Base-by-base conservation (phyloP, 2,888 invertebrate species). In the Macaria notata region DNA sequence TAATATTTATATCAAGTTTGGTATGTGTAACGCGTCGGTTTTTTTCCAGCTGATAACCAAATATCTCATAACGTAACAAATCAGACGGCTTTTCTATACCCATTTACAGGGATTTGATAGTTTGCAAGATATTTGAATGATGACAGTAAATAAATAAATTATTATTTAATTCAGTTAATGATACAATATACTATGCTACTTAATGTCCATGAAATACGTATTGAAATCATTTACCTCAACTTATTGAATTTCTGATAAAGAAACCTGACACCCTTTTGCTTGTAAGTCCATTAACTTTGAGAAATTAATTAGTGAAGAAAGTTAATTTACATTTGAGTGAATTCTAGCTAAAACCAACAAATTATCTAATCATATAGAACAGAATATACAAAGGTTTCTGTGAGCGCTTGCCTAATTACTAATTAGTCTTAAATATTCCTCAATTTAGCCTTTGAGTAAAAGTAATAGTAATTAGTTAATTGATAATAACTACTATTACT, bases 1-100 rank as follows among this genome's bases (percentile, higher is more conserved):
- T 86, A 87, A 87, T 87, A 86, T 87, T 86, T 85, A 86, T 85
- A 81, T 81, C 78, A 79, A 81, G 82, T 81, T 71, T 73, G 81
- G 81, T 76, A 82, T 86, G 75, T 84, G 81, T 83, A 83, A 84
- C 79, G 79, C 76, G 77, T 79, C 80, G 79, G 75, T 76, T 81
- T 73, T 79, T 82, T 84, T 80, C 80, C 79, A 77, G 79, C 82
- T 79, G 81, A 81, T 84, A 84, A 84, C 81, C 76, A 73, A 78
- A 81, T 83, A 86, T 81, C 76, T 82, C 78, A 83, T 79, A 79
- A 76, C 73, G 69, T 69, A 71, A 69, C 72, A 74, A 74, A 77
- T 62, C 48, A 61, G 61, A 62, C 52, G 59, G 59, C 62, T 49
- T 47, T 1, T 62, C 44, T 49, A 51, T 51, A n/a, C 19, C 19